phyloP scores from a whole-genome alignment of 2,113 vertebrate species.

The Zosterops pallidus region DNA sequence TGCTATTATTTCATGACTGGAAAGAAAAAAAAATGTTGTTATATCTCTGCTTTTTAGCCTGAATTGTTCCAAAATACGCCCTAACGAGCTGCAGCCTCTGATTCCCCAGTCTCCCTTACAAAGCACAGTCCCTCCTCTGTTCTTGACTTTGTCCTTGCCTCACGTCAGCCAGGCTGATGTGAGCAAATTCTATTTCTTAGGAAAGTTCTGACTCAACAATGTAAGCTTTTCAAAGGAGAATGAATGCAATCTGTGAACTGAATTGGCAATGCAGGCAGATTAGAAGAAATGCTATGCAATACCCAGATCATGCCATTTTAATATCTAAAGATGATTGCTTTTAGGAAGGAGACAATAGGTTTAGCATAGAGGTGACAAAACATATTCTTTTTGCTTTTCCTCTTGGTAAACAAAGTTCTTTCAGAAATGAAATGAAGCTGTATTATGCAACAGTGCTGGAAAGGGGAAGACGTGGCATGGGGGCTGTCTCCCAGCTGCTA shows the following conservation, averaged over 20 bases:
- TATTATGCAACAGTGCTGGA: constrained; percentile 52
- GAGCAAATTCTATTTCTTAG: constrained; percentile 71
- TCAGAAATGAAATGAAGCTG: constrained; percentile 68
- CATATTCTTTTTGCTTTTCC: constrained; percentile 62
- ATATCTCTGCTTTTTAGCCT: not conserved
- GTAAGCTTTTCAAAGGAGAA: constrained; percentile 70
- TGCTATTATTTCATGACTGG: not conserved
- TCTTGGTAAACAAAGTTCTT: constrained; percentile 74
- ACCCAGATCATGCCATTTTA: constrained; percentile 53
- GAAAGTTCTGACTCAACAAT: constrained; percentile 70
- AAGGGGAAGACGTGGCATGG: not conserved
- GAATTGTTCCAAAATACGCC: not conserved
- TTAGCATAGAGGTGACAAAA: constrained; percentile 72
- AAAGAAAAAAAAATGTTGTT: not conserved
- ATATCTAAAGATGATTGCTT: constrained; percentile 74
- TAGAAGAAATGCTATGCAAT: constrained; percentile 58
- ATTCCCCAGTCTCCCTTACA: not conserved
- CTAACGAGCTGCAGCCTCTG: not conserved
- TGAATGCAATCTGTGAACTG: constrained; percentile 66
- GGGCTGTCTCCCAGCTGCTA: constrained; percentile 1
- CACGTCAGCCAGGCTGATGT: not conserved
- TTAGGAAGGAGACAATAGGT: constrained; percentile 65
- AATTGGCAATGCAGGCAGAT: constrained; percentile 64
- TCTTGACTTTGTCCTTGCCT: constrained; percentile 68
- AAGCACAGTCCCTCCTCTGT: constrained; percentile 20